Conservation (phyloP, 2,797 vertebrate genomes). For the Tachyglossus aculeatus region DNA sequence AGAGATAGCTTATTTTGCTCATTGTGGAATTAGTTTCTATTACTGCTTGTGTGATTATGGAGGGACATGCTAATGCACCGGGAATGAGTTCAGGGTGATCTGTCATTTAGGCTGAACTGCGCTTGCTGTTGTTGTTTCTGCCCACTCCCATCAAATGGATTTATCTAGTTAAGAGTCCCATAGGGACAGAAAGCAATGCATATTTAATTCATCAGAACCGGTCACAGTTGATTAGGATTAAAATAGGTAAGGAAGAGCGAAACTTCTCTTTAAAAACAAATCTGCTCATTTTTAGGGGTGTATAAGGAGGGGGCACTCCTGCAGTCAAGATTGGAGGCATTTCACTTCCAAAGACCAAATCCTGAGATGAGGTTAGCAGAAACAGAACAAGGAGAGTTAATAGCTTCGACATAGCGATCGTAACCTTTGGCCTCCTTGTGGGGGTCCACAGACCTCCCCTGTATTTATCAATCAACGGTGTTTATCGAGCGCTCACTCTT, state of each 20-base stretch:
- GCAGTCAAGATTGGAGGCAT: not conserved
- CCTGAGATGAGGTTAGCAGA: too few relatives aligned
- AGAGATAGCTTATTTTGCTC: too few relatives aligned
- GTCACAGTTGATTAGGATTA: not conserved
- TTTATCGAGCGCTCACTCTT: too few relatives aligned
- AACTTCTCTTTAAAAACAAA: not conserved
- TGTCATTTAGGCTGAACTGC: too few relatives aligned
- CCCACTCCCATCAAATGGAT: too few relatives aligned
- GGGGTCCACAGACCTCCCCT: too few relatives aligned
- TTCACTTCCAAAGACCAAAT: not conserved
- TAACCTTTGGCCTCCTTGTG: not conserved
- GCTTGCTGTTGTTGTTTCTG: too few relatives aligned
- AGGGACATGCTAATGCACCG: too few relatives aligned
- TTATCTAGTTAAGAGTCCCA: constrained; percentile 27
- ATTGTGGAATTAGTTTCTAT: too few relatives aligned
- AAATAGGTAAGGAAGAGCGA: not conserved
- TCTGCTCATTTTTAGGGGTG: not conserved
- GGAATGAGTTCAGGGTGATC: too few relatives aligned
- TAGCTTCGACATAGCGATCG: not conserved
- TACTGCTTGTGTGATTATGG: too few relatives aligned
- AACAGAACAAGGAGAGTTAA: not conserved
- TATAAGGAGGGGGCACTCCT: not conserved
- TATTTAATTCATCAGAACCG: constrained; percentile 2
- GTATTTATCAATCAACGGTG: too few relatives aligned
- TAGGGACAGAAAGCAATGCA: constrained; percentile 21